phyloP scores from a whole-genome alignment of 2,113 vertebrate genomes.

The Peromyscus polionotus region DNA sequence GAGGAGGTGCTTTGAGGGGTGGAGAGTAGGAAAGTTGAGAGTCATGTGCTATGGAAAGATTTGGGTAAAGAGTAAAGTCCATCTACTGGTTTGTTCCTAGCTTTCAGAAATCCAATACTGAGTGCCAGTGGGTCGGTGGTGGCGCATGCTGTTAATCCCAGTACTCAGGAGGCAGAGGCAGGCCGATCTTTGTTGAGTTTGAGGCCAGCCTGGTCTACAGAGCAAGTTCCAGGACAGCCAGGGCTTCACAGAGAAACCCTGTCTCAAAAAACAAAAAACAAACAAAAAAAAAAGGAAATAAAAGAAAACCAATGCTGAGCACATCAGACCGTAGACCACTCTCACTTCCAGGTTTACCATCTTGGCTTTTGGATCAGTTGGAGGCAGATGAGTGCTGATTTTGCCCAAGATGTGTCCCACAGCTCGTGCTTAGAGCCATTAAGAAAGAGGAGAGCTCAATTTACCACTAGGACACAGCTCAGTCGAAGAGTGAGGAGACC shows the following conservation, averaged over 20 bases:
- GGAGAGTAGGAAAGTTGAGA: background rate
- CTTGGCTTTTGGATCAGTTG: conserved; percentile 53
- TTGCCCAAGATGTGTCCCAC: conserved; percentile 55
- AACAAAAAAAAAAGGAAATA: background rate
- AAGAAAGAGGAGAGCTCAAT: conserved; percentile 3
- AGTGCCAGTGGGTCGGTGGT: background rate
- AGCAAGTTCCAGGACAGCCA: background rate
- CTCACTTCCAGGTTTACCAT: conserved; percentile 41
- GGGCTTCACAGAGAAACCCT: background rate
- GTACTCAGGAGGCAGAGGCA: background rate
- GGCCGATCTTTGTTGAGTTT: background rate
- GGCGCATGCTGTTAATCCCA: background rate
- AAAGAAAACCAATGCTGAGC: conserved; percentile 4
- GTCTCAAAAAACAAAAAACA: background rate
- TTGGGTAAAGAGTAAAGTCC: conserved; percentile 40
- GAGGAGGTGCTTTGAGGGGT: background rate
- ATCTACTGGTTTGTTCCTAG: conserved; percentile 34
- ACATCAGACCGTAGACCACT: conserved; percentile 6
- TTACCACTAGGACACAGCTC: background rate
- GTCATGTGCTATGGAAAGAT: background rate
- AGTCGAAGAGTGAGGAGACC: no score
- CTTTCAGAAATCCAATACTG: background rate
- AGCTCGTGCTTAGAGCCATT: conserved; percentile 63
- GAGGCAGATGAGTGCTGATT: conserved; percentile 53
- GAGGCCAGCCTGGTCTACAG: background rate